These are phyloP conservation scores for Neodiprion pinetum DNA, from an alignment of 1,140 invertebrate species.

Conservation along the genomic window DNA sequence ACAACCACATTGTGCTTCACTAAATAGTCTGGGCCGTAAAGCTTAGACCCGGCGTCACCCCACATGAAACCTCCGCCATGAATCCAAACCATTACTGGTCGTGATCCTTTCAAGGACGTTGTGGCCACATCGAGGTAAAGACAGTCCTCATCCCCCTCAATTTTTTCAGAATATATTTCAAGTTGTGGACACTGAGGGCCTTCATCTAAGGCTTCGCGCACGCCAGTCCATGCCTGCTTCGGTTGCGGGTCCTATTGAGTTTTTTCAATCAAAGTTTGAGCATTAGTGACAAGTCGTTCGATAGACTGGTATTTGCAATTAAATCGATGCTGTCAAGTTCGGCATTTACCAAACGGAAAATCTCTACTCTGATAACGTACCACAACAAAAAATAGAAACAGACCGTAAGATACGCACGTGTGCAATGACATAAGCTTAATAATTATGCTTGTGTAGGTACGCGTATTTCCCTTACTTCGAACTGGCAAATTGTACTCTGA, in stretches of 20 bases:
- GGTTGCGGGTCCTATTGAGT: slow-evolving; percentile 40
- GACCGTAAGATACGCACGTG: too few species aligned
- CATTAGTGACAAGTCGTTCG: too few species aligned
- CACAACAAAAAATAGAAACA: too few species aligned
- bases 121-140: slow-evolving; percentile 82
- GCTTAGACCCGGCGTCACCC: slow-evolving; percentile 53
- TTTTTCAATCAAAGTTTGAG: background rate
- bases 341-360: background rate
- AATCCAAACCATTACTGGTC: slow-evolving; percentile 44
- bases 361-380: background rate
- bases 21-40: slow-evolving; percentile 67
- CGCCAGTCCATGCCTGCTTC: slow-evolving; percentile 36
- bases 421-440: too few species aligned
- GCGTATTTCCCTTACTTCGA: too few species aligned
- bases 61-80: slow-evolving; percentile 70
- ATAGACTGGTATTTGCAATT: background rate
- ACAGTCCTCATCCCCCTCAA: slow-evolving; percentile 74
- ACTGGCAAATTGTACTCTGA: too few species aligned
- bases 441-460: too few species aligned
- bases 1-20: slow-evolving; percentile 67
- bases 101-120: slow-evolving; percentile 67
- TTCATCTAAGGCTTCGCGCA: slow-evolving; percentile 37
- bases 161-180: slow-evolving; percentile 27
- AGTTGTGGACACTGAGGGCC: slow-evolving; percentile 28
- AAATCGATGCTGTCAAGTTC: background rate